A percentile compares a stretch with the other conserved stretches of the same genome.
phyloP scores from a whole-genome alignment of 1,140 invertebrate genomes.

The Pararge aegeria region DNA sequence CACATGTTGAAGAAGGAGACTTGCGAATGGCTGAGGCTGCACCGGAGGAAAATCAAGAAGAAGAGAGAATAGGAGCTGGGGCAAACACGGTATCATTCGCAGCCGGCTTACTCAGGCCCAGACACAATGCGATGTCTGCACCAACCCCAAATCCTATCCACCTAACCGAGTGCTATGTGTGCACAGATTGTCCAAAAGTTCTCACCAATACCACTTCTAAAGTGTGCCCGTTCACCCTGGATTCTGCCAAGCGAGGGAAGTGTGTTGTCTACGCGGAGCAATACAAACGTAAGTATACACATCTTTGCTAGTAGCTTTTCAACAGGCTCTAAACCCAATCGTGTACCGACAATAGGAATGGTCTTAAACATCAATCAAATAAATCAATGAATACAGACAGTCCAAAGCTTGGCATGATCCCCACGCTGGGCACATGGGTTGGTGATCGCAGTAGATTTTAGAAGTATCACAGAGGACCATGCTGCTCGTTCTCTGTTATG shows the following conservation, averaged over 20 bases:
- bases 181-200: constrained; percentile 43
- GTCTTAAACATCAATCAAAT: too few relatives aligned
- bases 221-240: constrained; percentile 42
- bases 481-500: too few relatives aligned
- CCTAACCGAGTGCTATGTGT: constrained; percentile 44
- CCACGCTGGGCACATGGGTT: too few relatives aligned
- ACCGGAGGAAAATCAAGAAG: neutral
- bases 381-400: too few relatives aligned
- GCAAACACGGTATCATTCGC: constrained; percentile 4
- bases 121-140: neutral
- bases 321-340: too few relatives aligned
- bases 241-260: constrained; percentile 35
- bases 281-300: constrained; percentile 42
- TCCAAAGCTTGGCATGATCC: too few relatives aligned
- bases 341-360: too few relatives aligned
- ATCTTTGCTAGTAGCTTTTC: neutral
- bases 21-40: constrained; percentile 7
- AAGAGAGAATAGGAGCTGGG: constrained; percentile 8
- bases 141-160: constrained; percentile 10
- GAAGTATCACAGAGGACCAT: too few relatives aligned
- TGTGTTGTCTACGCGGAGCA: constrained; percentile 56
- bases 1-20: constrained; percentile 22
- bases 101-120: neutral
- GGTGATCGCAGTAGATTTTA: too few relatives aligned
- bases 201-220: constrained; percentile 36